Evolutionary conservation across 1,140 invertebrate species (phyloP), one percentile per base, ranked within the genome.

Genomic region (Ips nitidus): DNA sequence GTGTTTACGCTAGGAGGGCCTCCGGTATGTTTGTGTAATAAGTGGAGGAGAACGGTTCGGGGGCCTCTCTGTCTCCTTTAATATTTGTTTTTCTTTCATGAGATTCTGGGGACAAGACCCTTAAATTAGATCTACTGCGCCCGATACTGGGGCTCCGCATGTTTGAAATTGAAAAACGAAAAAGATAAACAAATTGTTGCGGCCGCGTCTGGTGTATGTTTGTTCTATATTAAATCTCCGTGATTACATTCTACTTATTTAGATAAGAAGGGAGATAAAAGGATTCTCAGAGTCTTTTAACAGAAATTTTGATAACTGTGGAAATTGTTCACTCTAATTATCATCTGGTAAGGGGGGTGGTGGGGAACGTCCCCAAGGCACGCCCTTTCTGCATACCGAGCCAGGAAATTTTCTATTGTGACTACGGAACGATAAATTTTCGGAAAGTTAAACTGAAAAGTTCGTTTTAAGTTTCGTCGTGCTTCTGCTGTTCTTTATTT

Each of bases 41-140:
- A 63, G 61, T 52, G 22, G 22, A 22, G 22, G 22, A 63, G 61
- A 63, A 63, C 36, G 45, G 45, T 61, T 61, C 41, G 43, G 59
- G 56, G 40, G 52, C n/a, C 52, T 8, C 38, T 45, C 36, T 63
- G 61, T 63, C 52, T 63, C 41, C 61, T 63, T 63, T 63, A 63
- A 63, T 63, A 63, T 63, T 63, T 63, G 47, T 63, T 63, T 63
- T 63, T 63, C 61, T 52, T 63, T 63, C 61, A 63, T 63, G 61
- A 63, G 52, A 22, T 52, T 22, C n/a, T n/a, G 47, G 61, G 43
- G 45, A 52, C 36, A 41, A 63, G 50, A 39, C 5, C n/a, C 61
- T 63, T 63, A 63, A 63, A 63, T 63, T 63, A 63, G 50, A 63
- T 63, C 57, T 42, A 38, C 38, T 37, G 61, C 41, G 59, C 8